Percentiles rank a stretch among this genome's conserved stretches.
phyloP scores from a whole-genome alignment of 2,888 invertebrate species.

The Drosophila helvetica region DNA sequence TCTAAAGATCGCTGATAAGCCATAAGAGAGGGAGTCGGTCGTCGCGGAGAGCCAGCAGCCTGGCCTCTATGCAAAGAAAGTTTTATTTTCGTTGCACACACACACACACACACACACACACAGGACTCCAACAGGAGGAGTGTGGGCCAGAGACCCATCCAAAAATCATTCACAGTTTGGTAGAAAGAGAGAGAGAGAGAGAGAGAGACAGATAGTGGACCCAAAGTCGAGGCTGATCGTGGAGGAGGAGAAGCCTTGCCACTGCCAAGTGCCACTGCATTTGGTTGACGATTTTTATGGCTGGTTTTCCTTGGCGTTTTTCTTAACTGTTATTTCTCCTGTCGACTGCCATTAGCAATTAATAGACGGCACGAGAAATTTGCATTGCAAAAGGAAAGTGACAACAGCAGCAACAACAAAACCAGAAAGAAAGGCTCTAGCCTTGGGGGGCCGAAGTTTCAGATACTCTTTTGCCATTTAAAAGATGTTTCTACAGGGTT shows the following conservation, averaged over 20 bases:
- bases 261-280: slow-evolving; percentile 13
- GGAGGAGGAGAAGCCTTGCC: slow-evolving; percentile 33
- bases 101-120: not conserved
- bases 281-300: slow-evolving; percentile 75
- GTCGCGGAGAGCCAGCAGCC: not conserved
- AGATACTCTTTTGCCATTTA: not conserved
- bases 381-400: slow-evolving; percentile 75
- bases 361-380: slow-evolving; percentile 75
- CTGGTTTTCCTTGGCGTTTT: slow-evolving; percentile 48
- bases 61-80: slow-evolving; percentile 61
- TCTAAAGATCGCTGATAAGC: slow-evolving; percentile 75
- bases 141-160: slow-evolving; percentile 6
- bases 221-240: slow-evolving; percentile 31
- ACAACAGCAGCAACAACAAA: slow-evolving; percentile 47
- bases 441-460: not conserved
- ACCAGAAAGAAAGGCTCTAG: not conserved
- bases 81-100: slow-evolving; percentile 43
- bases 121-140: slow-evolving; percentile 17
- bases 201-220: slow-evolving; percentile 5
- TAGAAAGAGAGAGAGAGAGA: slow-evolving; percentile 1
- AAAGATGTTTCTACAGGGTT: not conserved
- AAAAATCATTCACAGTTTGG: slow-evolving; percentile 1
- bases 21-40: slow-evolving; percentile 47
- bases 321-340: slow-evolving; percentile 39
- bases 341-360: slow-evolving; percentile 73